Conservation (phyloP, 2,888 invertebrate species). For the Himalopsyche tibetana region DNA sequence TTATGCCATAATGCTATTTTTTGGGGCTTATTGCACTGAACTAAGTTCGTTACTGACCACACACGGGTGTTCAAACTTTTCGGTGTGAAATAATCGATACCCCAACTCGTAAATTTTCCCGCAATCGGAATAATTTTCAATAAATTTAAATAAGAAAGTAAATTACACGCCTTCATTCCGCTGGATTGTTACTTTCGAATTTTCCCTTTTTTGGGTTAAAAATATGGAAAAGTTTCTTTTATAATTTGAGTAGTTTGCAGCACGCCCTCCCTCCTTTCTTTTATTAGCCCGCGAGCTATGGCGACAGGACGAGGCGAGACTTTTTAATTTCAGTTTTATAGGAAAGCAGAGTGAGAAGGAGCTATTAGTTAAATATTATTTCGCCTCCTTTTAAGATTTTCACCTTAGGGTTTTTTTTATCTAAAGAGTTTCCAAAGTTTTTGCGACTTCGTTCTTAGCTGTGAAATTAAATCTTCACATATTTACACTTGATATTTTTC, state of each 20-base stretch:
- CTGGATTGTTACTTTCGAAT: conserved; percentile 47
- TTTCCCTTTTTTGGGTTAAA: conserved; percentile 14
- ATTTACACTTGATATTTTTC: background rate
- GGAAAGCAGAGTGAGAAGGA: conserved; percentile 9
- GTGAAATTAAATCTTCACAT: conserved; percentile 11
- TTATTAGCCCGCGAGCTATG: conserved; percentile 20
- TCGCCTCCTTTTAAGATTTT: conserved; percentile 17
- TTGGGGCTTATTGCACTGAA: too few relatives aligned
- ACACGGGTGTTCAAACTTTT: background rate
- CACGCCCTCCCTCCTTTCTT: background rate
- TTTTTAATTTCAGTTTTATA: conserved; percentile 28
- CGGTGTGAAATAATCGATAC: conserved; percentile 57
- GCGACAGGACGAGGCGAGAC: background rate
- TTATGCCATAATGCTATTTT: too few relatives aligned
- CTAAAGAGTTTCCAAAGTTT: background rate
- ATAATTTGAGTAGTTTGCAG: conserved; percentile 37
- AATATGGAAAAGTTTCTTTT: conserved; percentile 37
- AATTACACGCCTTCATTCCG: conserved; percentile 52
- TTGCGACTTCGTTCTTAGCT: background rate
- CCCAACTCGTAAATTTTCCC: conserved; percentile 51
- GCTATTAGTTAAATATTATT: conserved; percentile 35
- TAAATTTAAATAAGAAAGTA: conserved; percentile 62
- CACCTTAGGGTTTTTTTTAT: background rate
- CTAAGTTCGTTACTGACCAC: background rate
- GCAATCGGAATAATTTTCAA: conserved; percentile 63